Conservation (phyloP, 2,797 vertebrate genomes). For the Muscicapa striata region DNA sequence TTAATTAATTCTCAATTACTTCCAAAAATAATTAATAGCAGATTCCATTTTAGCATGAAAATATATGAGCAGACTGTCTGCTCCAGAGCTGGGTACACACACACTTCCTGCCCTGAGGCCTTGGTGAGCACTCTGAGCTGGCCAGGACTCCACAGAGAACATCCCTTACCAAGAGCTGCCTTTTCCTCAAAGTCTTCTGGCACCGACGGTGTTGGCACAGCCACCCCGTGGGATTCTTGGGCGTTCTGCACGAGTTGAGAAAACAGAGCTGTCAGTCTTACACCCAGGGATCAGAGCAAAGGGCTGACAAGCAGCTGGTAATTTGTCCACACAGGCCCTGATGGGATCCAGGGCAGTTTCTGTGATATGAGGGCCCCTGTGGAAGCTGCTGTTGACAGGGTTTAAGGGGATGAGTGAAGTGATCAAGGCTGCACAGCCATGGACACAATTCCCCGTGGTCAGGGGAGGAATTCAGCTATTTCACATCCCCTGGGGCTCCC, state of each 20-base stretch:
- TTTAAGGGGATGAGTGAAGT: neutral
- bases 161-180: conserved; percentile 68
- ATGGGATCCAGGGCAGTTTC: neutral
- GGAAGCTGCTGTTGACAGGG: neutral
- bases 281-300: neutral
- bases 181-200: conserved; percentile 76
- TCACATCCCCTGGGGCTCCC: neutral
- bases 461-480: fast-evolving
- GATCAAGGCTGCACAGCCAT: neutral
- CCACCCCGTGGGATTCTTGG: conserved; percentile 80
- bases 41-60: neutral
- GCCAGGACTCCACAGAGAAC: neutral
- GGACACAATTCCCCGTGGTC: neutral
- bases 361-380: fast-evolving
- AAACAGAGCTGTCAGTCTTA: neutral
- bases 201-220: conserved; percentile 79
- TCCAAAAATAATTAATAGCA: neutral
- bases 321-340: neutral
- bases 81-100: neutral
- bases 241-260: conserved; percentile 69
- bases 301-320: neutral
- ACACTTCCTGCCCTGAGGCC: neutral
- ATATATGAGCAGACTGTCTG: neutral
- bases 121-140: fast-evolving
- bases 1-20: neutral